phyloP scores from a whole-genome alignment of 2,113 vertebrate species.

The Poeciliopsis occidentalis region DNA sequence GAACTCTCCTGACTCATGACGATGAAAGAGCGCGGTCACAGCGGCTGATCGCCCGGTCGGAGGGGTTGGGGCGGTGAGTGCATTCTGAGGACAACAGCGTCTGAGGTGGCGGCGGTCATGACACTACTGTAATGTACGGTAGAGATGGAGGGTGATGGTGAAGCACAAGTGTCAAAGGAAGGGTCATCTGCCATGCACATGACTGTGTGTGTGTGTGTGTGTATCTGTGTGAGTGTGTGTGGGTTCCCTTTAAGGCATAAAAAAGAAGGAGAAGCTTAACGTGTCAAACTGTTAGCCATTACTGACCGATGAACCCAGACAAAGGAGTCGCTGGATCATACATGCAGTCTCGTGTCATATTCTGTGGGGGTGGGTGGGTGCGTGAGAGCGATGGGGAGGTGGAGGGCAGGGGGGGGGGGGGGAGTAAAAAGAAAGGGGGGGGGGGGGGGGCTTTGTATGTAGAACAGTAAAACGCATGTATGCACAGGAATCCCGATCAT shows the following conservation, averaged over 20 bases:
- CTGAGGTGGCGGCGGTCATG: constrained; percentile 50
- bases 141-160: constrained; percentile 54
- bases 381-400: constrained; percentile 9
- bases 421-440: not conserved
- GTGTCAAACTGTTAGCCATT: constrained; percentile 42
- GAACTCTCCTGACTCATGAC: constrained; percentile 65
- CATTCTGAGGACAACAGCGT: constrained; percentile 63
- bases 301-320: constrained; percentile 67
- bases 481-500: constrained; percentile 36
- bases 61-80: constrained; percentile 45
- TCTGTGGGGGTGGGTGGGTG: constrained; percentile 6
- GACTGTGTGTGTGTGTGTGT: constrained; percentile 43
- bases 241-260: not conserved
- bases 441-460: constrained; percentile 11
- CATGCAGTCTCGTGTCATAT: constrained; percentile 54
- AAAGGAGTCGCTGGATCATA: constrained; percentile 69
- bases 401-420: too few species aligned
- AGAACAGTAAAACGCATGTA: constrained; percentile 7
- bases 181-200: constrained; percentile 64
- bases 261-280: constrained; percentile 26
- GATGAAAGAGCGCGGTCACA: constrained; percentile 70
- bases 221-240: constrained; percentile 16
- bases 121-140: constrained; percentile 63
- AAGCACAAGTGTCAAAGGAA: constrained; percentile 31
- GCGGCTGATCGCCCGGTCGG: constrained; percentile 64